Evolutionary conservation across 2,797 vertebrate genomes (phyloP).

Genomic region (Pseudochirops cupreus): DNA sequence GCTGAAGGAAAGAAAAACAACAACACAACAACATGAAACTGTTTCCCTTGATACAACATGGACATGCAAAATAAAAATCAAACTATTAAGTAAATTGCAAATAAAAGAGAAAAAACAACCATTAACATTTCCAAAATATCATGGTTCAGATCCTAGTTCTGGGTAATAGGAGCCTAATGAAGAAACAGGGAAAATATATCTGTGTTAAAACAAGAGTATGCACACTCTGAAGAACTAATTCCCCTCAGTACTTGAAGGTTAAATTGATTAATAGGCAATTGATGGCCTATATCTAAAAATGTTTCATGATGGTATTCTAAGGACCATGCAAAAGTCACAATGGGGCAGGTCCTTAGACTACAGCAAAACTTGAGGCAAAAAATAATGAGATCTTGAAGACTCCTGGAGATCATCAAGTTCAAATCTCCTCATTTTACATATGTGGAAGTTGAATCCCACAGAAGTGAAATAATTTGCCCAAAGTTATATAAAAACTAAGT

Average conservation of each 20-base stretch:
- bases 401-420: background rate
- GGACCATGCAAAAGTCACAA: background rate
- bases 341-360: background rate
- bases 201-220: background rate
- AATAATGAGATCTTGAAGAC: background rate
- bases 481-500: background rate
- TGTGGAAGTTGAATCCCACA: background rate
- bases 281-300: background rate
- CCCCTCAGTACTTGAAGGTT: background rate
- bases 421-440: background rate
- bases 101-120: background rate
- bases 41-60: background rate
- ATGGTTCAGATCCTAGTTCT: background rate
- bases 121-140: constrained; percentile 4
- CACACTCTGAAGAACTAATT: background rate
- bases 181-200: background rate
- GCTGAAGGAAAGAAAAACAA: background rate
- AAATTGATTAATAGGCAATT: background rate
- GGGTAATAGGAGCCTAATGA: background rate
- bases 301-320: background rate
- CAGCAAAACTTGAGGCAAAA: background rate
- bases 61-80: background rate
- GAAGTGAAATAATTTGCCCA: background rate
- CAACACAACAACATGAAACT: background rate
- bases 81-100: background rate